Evolutionary conservation across 2,888 invertebrate species (phyloP), one percentile per base, ranked within the genome.

Genomic region (Griposia aprilina): DNA sequence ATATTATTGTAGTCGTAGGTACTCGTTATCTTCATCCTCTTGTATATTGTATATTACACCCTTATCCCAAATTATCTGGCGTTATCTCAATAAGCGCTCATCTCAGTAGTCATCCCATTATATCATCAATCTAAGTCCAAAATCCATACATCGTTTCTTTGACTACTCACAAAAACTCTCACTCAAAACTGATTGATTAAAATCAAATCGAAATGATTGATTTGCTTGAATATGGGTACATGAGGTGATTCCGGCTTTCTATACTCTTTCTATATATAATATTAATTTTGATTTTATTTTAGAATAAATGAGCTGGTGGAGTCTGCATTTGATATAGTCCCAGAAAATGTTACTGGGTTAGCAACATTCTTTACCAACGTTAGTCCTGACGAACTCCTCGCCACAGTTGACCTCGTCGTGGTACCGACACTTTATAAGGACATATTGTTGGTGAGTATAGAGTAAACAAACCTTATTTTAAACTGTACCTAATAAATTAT

Each of bases 371-470:
- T 62, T 41, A 48, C 78, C 26, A 17, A 20, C 6, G 48, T 78
- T 8, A 17, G 17, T 15, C 0, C 59, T 30, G 76, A 83, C 55
- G 86, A 86, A 67, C 75, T 86, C 17, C 20, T 76, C 73, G 82
- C 78, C 1, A 78, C 74, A 15, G 50, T 73, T 30, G 82, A 85
- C 3, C 20, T 82, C 7, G 66, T 84, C 4, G 52, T 66, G 11
- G 8, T 84, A 63, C 76, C 82, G 13, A 80, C 84, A 15, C 76
- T 84, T 3, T 20, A 70, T 45, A 66, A 70, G 52, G 59, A 77
- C 26, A 77, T 59, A 11, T 55, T 59, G 15, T 66, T 77, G 59
- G 78, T 77, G 65, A 79, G 78, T 78, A 48, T 11, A 26, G 20
- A 59, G 23, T 80, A 45, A 65, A 45, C 11, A 11, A 66, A 45